Evolutionary conservation across 2,113 vertebrate genomes (phyloP), one percentile per base, ranked within the genome.

Genomic region (Labeo rohita): DNA sequence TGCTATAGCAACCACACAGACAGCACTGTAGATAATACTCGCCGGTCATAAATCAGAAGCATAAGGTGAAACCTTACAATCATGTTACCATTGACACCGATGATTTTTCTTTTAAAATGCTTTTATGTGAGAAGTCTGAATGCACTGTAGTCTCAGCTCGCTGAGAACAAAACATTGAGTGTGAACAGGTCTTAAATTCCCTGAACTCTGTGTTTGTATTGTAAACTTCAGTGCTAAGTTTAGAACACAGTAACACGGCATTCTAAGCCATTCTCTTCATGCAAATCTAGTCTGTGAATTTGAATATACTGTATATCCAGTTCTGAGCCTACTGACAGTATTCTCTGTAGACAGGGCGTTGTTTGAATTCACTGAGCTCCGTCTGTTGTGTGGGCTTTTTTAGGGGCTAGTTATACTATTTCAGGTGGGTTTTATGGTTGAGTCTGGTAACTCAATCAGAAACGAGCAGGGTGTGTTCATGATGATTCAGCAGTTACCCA

Each of bases 401-500:
- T 15, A 39, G 28, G 28, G 52, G 16, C 59, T 66, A 28, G 43
- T 63, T 80, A 2, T 43, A 45, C 54, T 21, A 23, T 81, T 66
- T 47, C 39, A 34, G 59, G 63, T 68, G 4, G 8, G 13, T 52
- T 82, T 81, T 66, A 68, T 68, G 49, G 61, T 36, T 66, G n/a
- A 50, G 43, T 66, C 15, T 28, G 56, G 56, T 0, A 80, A 47
- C 12, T 79, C 21, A 4, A 18, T 54, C 7, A 54, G 75, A 77
- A 65, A 65, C 0, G 23, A 65, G 39, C 21, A 36, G 80, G 80
- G 63, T 36, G 63, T 82, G 63, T 68, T 50, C 45, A 11, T 82
- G 63, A 82, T 70, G 80, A 82, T 36, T 82, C 63, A 82, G 59
- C 21, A 65, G 61, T 28, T 36, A 18, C 6, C 45, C 80, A 52